Conservation (phyloP, 2,797 vertebrate genomes). For the Trichosurus vulpecula region DNA sequence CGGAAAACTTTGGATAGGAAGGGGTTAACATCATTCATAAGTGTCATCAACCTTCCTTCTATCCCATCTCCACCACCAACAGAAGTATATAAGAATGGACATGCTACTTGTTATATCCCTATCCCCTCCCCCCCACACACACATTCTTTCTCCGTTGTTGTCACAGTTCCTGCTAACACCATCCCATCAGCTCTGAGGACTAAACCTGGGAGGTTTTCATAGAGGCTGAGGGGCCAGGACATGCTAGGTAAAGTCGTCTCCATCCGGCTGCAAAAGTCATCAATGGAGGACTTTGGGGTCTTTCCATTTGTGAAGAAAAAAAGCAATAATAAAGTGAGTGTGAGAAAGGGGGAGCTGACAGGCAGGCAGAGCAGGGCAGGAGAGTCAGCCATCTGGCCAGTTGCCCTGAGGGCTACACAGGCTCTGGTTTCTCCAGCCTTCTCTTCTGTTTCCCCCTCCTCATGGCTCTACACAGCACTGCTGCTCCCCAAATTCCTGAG, state of each 20-base stretch:
- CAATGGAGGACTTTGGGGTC: background rate
- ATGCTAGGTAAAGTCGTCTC: background rate
- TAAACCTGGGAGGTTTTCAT: background rate
- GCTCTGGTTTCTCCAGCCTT: constrained; percentile 23
- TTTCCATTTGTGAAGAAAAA: background rate
- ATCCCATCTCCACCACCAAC: background rate
- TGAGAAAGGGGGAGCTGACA: constrained; percentile 31
- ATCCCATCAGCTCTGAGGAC: background rate
- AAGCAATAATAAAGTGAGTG: constrained; percentile 20
- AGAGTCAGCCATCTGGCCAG: constrained; percentile 1
- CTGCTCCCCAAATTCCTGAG: background rate
- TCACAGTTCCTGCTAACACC: background rate
- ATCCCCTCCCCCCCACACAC: background rate
- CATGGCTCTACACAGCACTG: background rate
- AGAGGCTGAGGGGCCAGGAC: background rate
- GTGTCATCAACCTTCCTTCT: background rate
- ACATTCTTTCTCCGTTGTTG: background rate
- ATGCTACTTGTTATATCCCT: background rate
- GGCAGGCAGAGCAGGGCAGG: constrained; percentile 6
- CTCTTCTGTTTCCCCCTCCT: background rate
- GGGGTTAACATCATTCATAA: background rate
- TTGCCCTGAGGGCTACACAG: constrained; percentile 5
- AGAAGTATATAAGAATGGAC: background rate
- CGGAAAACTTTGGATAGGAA: background rate
- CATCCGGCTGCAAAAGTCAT: constrained; percentile 40